These are phyloP conservation scores for Pantala flavescens DNA, from an alignment of 1,140 invertebrate genomes.

Conservation along the genomic window DNA sequence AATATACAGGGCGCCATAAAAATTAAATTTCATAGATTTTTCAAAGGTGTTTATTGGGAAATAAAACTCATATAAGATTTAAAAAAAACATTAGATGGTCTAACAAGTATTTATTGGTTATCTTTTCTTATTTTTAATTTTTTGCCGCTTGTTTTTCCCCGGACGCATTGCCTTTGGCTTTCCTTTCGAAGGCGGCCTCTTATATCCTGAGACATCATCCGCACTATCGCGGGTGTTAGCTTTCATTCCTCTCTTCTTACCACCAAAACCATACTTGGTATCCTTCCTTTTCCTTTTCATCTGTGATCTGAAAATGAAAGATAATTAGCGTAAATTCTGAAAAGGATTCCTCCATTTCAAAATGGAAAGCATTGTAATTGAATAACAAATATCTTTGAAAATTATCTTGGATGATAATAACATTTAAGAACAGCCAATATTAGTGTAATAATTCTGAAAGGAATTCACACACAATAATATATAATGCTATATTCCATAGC, in stretches of 20 bases:
- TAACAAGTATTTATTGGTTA: background rate
- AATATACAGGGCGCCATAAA: background rate
- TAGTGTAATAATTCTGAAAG: no score
- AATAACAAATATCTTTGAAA: background rate
- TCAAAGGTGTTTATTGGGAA: no score
- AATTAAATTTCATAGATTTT: no score
- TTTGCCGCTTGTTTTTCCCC: constrained; percentile 12
- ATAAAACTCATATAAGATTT: background rate
- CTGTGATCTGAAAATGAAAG: constrained; percentile 22
- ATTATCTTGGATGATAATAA: background rate
- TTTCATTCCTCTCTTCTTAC: constrained; percentile 85
- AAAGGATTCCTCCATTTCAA: background rate
- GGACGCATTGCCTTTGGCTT: constrained; percentile 17
- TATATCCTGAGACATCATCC: constrained; percentile 50
- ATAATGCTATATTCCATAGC: no score
- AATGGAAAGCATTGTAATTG: background rate
- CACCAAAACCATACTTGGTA: constrained; percentile 88
- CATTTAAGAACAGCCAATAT: no score
- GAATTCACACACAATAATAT: no score
- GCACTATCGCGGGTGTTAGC: constrained; percentile 75
- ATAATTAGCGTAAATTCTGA: no score
- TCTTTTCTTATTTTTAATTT: constrained; percentile 1
- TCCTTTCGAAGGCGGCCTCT: constrained; percentile 33
- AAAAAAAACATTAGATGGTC: background rate
- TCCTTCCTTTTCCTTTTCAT: constrained; percentile 61